Base-by-base conservation (phyloP, 2,888 invertebrate genomes). In the Pocota personata region DNA sequence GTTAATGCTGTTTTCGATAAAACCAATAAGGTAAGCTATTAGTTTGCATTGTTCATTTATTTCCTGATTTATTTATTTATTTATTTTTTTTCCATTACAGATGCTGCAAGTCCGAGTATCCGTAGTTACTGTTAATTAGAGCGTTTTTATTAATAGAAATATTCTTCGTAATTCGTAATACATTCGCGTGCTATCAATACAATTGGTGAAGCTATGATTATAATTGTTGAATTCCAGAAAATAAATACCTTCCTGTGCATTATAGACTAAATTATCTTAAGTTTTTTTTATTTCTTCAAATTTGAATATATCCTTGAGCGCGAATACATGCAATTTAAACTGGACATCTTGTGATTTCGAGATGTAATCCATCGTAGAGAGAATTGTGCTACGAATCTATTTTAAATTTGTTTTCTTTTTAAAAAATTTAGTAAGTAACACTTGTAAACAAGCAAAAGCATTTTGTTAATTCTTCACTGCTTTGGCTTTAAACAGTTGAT, bases 1-100 rank as follows among this genome's bases (percentile, higher is more conserved):
- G 87, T 93, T 90, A 87, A 91, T 89, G 94, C 94, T 10, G 90
- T 92, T 24, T 94, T 95, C 88, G 94, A 95, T 90, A 93, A 92
- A 88, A 92, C 92, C 32, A 92, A 93, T 66, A 93, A 93, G 90
- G 94, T 94, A 90, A 73, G 30, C 7, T 55, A 8, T 30, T 62
- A 40, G 8, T 57, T 50, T 24, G n/a, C 30, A 48, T n/a, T n/a
- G n/a, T n/a, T n/a, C n/a, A 12, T 21, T 10, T 37, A n/a, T 1
- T 8, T 35, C n/a, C n/a, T 19, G 6, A 10, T 21, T 21, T 8
- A 14, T 16, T 5, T 4, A 43, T 57, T 73, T 6, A 40, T n/a
- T n/a, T n/a, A 8, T 75, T 40, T 52, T 78, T 82, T 37, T 58
- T 48, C n/a, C n/a, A 58, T 89, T 90, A 14, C 88, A 92, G 92